These are phyloP conservation scores for Scopus umbretta DNA, from an alignment of 2,113 vertebrate species.

Conservation along the genomic window DNA sequence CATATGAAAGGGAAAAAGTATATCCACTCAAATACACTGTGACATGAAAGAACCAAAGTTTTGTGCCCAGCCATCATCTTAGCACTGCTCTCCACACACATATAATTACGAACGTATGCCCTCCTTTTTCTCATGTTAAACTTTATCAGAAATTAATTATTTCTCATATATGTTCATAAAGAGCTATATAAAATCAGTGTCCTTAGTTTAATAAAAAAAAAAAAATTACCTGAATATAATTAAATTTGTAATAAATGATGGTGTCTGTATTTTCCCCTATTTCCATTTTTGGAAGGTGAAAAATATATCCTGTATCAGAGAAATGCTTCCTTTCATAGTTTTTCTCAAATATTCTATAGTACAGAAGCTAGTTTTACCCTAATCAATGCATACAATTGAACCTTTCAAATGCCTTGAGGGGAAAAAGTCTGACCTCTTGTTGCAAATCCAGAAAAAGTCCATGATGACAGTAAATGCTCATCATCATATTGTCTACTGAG, in stretches of 20 bases:
- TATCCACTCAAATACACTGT: not conserved
- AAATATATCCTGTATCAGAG: not conserved
- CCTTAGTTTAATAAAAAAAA: slow-evolving; percentile 20
- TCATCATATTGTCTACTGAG: not conserved
- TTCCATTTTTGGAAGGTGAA: not conserved
- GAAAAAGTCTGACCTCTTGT: not conserved
- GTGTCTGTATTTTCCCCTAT: not conserved
- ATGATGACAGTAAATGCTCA: not conserved
- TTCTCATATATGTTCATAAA: slow-evolving; percentile 18
- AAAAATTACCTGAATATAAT: slow-evolving; percentile 13
- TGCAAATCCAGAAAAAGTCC: not conserved
- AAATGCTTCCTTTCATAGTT: not conserved
- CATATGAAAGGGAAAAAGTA: not conserved
- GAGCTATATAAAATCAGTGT: slow-evolving; percentile 30
- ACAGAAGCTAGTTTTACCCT: not conserved
- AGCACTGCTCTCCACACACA: not conserved
- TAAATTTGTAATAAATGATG: not conserved
- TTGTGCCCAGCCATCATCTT: not conserved
- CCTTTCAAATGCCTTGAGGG: not conserved
- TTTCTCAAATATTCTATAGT: not conserved
- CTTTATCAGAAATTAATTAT: slow-evolving; percentile 1
- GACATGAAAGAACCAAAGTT: not conserved
- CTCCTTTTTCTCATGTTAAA: not conserved
- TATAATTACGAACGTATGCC: not conserved
- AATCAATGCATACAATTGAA: not conserved